phyloP scores from a whole-genome alignment of 2,888 invertebrate genomes.

The Noctua fimbriata region DNA sequence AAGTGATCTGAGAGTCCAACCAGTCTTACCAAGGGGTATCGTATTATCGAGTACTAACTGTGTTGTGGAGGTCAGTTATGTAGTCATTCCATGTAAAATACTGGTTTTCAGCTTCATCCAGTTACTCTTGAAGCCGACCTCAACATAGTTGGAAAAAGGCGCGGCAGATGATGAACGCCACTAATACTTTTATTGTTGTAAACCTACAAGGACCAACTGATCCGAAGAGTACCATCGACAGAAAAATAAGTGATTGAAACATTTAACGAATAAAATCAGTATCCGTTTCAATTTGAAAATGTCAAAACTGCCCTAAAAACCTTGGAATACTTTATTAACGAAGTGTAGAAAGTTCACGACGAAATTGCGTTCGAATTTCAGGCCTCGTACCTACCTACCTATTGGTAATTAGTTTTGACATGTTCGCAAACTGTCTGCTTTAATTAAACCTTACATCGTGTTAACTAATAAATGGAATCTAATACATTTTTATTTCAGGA shows the following conservation, averaged over 20 bases:
- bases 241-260: neutral
- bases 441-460: slow-evolving; percentile 49
- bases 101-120: neutral
- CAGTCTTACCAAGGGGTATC: neutral
- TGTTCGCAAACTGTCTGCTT: slow-evolving; percentile 42
- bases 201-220: neutral
- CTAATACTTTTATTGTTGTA: neutral
- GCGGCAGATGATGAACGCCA: neutral
- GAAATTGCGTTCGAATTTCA: slow-evolving; percentile 28
- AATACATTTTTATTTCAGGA: slow-evolving; percentile 9
- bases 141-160: neutral
- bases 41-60: neutral
- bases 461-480: slow-evolving; percentile 18
- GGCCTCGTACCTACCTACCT: slow-evolving; percentile 11
- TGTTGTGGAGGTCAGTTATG: neutral
- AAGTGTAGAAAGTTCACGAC: slow-evolving; percentile 11
- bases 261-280: neutral
- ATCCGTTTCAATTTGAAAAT: neutral
- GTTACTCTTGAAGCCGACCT: neutral
- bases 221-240: neutral
- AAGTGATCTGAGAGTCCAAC: neutral
- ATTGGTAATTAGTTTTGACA: slow-evolving; percentile 53
- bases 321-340: slow-evolving; percentile 20
- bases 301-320: neutral
- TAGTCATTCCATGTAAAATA: neutral